Evolutionary conservation across 2,797 vertebrate species (phyloP), one percentile per base, ranked within the genome.

Genomic region (Erpetoichthys calabaricus): DNA sequence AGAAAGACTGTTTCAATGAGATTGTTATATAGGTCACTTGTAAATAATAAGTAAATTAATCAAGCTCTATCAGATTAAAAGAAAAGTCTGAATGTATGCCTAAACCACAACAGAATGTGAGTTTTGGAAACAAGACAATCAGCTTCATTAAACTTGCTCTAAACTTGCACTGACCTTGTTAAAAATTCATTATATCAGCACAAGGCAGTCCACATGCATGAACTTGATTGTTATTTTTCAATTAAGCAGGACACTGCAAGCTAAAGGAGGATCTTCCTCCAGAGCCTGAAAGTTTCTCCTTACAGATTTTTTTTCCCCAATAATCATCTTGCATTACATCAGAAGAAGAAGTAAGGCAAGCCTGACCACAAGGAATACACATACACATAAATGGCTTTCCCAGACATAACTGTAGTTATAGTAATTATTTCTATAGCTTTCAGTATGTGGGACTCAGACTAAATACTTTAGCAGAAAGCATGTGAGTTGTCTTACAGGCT

Each of bases 381-480:
- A 25, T 25, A 25, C 25, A 25, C 25, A 25, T 25, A 25, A 61
- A 71, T 63, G 68, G 46, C 3, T 61, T 62, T 67, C 52, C 60
- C 58, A 59, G 60, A 10, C 52, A 43, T 47, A 59, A 62, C 55
- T 62, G 47, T 42, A 42, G 61, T 60, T 59, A 62, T 56, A 61
- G 45, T 63, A 64, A 53, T 70, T 75, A 68, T 70, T 65, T 43
- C 51, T 67, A 62, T 58, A 57, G 65, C 70, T 75, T 68, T 65
- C 60, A 61, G 52, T 60, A 61, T 44, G 51, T 62, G 59, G 7
- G 63, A 67, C 64, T 59, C 60, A 72, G 65, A 63, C 67, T 63
- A 69, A 74, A 77, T 69, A 73, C 70, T 75, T 77, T 65, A 58
- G 57, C 60, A 67, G 60, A 62, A 67, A 74, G 62, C 68, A 76